Percentiles rank a stretch among this genome's conserved stretches.
Evolutionary conservation across 2,797 vertebrate genomes (phyloP).

Genomic region (Peromyscus melanophrys): DNA sequence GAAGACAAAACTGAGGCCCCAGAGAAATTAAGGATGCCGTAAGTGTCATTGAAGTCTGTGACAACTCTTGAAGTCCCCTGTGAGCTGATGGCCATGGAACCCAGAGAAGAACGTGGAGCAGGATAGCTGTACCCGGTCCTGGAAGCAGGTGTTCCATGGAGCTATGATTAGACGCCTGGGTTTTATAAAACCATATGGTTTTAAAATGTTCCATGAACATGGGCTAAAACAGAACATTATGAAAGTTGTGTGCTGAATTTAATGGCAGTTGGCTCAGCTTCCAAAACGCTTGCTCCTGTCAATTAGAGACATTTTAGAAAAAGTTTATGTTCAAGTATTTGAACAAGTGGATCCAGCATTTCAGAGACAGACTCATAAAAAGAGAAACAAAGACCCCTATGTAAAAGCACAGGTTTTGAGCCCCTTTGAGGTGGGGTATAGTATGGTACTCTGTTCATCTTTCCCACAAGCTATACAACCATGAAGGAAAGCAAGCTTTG

Average conservation of each 20-base stretch:
- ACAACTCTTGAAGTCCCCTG: accelerated
- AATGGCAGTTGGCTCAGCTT: neutral
- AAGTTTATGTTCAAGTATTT: constrained; percentile 39
- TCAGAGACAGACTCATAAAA: neutral
- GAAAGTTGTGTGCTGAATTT: constrained; percentile 66
- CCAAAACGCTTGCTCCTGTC: constrained; percentile 38
- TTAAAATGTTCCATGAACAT: neutral
- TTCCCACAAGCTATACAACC: neutral
- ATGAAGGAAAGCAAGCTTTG: neutral
- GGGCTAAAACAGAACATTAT: constrained; percentile 30
- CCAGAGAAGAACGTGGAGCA: neutral
- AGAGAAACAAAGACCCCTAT: neutral
- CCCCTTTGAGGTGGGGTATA: neutral
- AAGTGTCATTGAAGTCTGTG: neutral
- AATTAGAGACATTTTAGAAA: constrained; percentile 55
- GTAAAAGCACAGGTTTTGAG: neutral
- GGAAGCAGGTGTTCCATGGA: constrained; percentile 23
- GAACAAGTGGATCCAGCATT: neutral
- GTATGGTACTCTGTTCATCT: neutral
- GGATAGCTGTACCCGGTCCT: neutral
- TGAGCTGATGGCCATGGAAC: neutral
- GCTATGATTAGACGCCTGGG: constrained; percentile 23
- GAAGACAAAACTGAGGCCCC: neutral
- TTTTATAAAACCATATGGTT: constrained; percentile 16
- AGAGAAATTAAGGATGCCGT: accelerated